Percentiles rank a stretch among this genome's conserved stretches.
These are phyloP conservation scores for Seriola rivoliana DNA, from an alignment of 2,113 vertebrate species.

Conservation along the genomic window DNA sequence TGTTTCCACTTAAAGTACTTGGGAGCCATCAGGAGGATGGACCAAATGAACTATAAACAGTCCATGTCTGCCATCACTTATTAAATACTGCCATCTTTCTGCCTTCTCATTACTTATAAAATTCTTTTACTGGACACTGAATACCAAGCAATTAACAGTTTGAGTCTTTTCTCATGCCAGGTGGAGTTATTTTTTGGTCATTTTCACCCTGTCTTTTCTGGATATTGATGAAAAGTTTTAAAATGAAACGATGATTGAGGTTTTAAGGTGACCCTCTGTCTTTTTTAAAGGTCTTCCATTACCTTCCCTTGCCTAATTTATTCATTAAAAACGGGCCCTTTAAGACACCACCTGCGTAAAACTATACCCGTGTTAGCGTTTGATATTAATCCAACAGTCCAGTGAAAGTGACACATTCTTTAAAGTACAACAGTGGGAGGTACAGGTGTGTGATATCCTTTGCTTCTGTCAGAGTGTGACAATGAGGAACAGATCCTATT, in stretches of 20 bases:
- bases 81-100: slow-evolving; percentile 22
- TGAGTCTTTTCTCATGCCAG: slow-evolving; percentile 26
- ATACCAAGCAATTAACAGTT: slow-evolving; percentile 68
- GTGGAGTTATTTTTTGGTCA: slow-evolving; percentile 34
- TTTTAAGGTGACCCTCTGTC: slow-evolving; percentile 19
- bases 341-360: neutral
- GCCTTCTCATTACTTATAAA: slow-evolving; percentile 18
- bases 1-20: slow-evolving; percentile 34
- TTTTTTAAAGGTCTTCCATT: slow-evolving; percentile 19
- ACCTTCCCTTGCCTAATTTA: slow-evolving; percentile 21
- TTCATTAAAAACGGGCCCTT: slow-evolving; percentile 46
- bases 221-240: slow-evolving; percentile 15
- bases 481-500: neutral
- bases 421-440: neutral
- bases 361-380: neutral
- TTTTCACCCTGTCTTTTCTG: neutral
- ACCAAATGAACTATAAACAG: slow-evolving; percentile 18
- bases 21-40: slow-evolving; percentile 4
- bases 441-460: neutral
- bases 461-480: neutral
- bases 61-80: slow-evolving; percentile 14
- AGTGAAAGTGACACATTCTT: slow-evolving; percentile 13
- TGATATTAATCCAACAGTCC: neutral
- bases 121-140: slow-evolving; percentile 41
- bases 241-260: neutral